Base-by-base conservation (phyloP, 92 coral and sea anemone genomes). In the Heliopora coerulea region DNA sequence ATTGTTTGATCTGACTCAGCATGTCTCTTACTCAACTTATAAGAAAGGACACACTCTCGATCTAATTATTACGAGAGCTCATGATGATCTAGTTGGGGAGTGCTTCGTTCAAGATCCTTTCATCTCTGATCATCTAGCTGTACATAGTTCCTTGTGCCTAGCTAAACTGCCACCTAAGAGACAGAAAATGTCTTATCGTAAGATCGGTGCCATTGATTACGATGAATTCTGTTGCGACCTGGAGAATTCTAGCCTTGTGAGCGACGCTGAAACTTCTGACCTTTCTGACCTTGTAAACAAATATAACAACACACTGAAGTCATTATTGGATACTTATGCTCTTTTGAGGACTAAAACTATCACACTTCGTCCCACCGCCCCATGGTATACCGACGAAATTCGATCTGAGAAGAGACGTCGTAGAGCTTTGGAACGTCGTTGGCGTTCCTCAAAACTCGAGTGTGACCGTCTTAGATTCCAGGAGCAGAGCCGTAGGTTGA, bases 301-400 rank as follows among this genome's bases (percentile, higher is more conserved):
- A 9, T 42, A 72, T 27, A 68, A 68, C 8, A 35, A 14, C 17
- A 33, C n/a, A 28, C 42, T 73, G 10, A 21, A 4, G 1, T 28
- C 79, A 59, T 30, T 74, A 8, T 29, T 74, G 3, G 41, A 75
- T 34, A 21, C 31, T 3, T 62, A 77, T 26, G 74, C 81, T 20
- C 81, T 74, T 0, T 3, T 62, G 0, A 44, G 13, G 41, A 24
- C 26, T 0, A 62, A 44, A 23, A 18, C 30, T 27, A 23, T 62
- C 27, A 62, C 81, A 5, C 1, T 62, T 37, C 74, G 81, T 37
- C 73, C 72, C 3, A n/a, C 31, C 20, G 28, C 81, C 28, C 81
- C 72, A 1, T 75, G 81, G 81, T 75, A 34, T n/a, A 75, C 73
- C 11, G 56, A n/a, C n/a, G n/a, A n/a, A n/a, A n/a, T n/a, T n/a